These are phyloP conservation scores for Xestobium rufovillosum DNA, from an alignment of 2,888 invertebrate genomes.

Conservation along the genomic window DNA sequence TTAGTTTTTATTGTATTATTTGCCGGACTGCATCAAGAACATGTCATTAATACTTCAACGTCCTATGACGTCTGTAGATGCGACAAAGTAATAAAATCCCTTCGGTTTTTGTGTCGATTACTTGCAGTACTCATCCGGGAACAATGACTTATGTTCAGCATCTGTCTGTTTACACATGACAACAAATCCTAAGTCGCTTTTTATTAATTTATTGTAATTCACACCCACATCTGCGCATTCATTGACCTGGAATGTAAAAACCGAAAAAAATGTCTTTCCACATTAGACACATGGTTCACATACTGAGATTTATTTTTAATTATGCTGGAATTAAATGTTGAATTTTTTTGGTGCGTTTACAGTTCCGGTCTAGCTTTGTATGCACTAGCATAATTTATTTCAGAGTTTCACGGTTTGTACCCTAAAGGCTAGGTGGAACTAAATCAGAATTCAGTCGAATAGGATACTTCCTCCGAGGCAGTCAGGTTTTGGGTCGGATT, in stretches of 20 bases:
- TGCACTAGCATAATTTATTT: no score
- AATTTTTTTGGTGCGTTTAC: slow-evolving; percentile 4
- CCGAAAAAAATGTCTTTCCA: slow-evolving; percentile 7
- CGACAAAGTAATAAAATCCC: no score
- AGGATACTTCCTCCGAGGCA: no score
- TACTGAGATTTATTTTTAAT: slow-evolving; percentile 19
- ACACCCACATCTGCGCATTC: slow-evolving; percentile 23
- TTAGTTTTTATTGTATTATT: no score
- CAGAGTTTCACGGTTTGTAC: no score
- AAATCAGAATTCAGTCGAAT: not conserved
- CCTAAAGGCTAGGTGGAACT: no score
- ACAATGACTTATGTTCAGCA: slow-evolving; percentile 30
- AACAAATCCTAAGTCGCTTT: slow-evolving; percentile 24
- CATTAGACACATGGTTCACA: slow-evolving; percentile 19
- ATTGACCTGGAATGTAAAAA: slow-evolving; percentile 17
- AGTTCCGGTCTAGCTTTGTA: not conserved
- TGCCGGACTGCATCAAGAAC: no score
- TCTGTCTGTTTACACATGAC: slow-evolving; percentile 18
- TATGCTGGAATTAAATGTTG: no score
- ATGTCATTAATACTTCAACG: no score
- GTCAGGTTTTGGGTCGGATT: no score
- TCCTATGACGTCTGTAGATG: no score
- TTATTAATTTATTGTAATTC: slow-evolving; percentile 24
- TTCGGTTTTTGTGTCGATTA: no score
- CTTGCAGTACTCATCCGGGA: slow-evolving; percentile 30